phyloP scores from a whole-genome alignment of 2,113 vertebrate genomes.

The Scortum barcoo region DNA sequence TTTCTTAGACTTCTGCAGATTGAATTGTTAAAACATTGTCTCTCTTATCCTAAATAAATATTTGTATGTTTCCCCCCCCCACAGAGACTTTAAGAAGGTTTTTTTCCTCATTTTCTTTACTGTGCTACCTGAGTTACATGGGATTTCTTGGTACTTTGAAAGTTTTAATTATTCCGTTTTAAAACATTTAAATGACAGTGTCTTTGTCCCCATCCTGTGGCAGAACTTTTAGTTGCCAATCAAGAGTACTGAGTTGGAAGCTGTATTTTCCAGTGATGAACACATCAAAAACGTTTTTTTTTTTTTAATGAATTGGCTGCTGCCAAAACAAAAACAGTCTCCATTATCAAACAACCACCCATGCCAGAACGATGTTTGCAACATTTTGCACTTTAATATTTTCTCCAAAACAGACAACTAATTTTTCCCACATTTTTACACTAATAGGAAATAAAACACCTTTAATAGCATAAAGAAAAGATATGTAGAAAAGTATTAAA shows the following conservation, averaged over 20 bases:
- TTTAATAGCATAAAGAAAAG: conserved; percentile 84
- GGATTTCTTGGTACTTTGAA: background rate
- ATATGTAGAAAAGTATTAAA: conserved; percentile 88
- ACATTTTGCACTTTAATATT: conserved; percentile 87
- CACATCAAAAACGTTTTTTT: background rate
- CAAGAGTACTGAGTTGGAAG: background rate
- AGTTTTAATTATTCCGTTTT: background rate
- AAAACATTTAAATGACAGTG: background rate
- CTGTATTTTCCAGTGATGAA: background rate
- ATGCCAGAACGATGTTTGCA: conserved; percentile 76
- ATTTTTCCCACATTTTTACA: conserved; percentile 83
- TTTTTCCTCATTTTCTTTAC: background rate
- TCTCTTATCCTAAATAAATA: conserved; percentile 34
- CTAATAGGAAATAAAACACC: conserved; percentile 84
- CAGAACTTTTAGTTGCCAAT: background rate
- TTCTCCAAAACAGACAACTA: conserved; percentile 86
- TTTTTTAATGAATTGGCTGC: background rate
- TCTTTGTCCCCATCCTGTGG: conserved; percentile 60
- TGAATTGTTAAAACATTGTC: conserved; percentile 1
- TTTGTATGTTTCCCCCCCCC: conserved; percentile 11
- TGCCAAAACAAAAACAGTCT: conserved; percentile 30
- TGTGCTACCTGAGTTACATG: background rate
- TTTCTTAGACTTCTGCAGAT: background rate
- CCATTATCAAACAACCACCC: conserved; percentile 71
- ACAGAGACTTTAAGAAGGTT: background rate